Evolutionary conservation across 2,113 vertebrate species (phyloP).

Genomic region (Gadus chalcogrammus): DNA sequence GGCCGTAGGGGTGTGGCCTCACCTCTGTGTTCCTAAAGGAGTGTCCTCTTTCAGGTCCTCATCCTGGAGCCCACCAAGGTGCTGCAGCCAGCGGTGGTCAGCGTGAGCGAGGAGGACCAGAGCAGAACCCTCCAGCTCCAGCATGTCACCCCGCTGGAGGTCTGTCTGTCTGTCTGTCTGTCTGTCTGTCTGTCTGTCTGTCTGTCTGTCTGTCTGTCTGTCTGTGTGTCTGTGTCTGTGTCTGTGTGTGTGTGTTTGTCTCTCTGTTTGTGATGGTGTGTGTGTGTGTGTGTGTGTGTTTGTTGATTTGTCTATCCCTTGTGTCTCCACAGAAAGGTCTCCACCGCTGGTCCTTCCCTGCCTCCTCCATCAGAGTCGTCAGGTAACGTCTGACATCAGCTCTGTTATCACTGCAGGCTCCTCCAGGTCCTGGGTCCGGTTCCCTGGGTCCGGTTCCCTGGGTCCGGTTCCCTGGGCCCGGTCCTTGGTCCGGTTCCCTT

Average conservation of each 20-base stretch:
- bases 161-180: slow-evolving; percentile 37
- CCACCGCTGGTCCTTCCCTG: slow-evolving; percentile 81
- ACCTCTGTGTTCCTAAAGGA: not conserved
- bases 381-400: slow-evolving; percentile 69
- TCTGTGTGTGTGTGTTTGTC: not conserved
- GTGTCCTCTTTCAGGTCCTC: slow-evolving; percentile 73
- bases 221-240: not conserved
- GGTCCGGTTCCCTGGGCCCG: too few relatives aligned
- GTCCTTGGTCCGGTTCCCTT: too few relatives aligned
- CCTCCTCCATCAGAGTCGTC: slow-evolving; percentile 79
- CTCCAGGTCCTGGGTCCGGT: slow-evolving; percentile 12
- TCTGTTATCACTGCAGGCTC: slow-evolving; percentile 10
- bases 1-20: too few relatives aligned
- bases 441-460: too few relatives aligned
- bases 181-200: too few relatives aligned
- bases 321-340: slow-evolving; percentile 70
- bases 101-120: slow-evolving; percentile 63
- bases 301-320: not conserved
- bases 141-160: slow-evolving; percentile 75
- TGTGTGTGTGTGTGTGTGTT: not conserved
- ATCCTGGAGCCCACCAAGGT: slow-evolving; percentile 82
- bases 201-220: too few relatives aligned
- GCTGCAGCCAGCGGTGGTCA: slow-evolving; percentile 75
- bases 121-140: slow-evolving; percentile 71
- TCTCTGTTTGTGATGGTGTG: not conserved